These are phyloP conservation scores for Ataeniobius toweri DNA, from an alignment of 2,797 vertebrate species.

Conservation along the genomic window DNA sequence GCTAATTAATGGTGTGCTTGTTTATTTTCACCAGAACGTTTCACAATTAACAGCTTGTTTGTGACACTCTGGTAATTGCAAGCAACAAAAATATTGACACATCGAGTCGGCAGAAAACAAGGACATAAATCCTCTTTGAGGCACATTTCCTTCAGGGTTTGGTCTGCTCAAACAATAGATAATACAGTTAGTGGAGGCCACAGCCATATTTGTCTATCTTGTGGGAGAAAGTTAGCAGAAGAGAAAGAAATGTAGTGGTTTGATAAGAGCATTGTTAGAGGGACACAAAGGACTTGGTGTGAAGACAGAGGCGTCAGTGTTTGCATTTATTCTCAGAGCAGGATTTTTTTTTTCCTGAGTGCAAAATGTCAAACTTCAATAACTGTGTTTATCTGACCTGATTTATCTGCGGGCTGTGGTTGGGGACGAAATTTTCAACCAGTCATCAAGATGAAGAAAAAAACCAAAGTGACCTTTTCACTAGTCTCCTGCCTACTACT, in stretches of 20 bases:
- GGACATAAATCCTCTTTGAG: slow-evolving; percentile 64
- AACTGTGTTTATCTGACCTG: slow-evolving; percentile 47
- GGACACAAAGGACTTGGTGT: slow-evolving; percentile 2
- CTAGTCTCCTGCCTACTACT: slow-evolving; percentile 33
- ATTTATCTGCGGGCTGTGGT: slow-evolving; percentile 44
- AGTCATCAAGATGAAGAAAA: slow-evolving; percentile 8
- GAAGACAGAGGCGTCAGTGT: slow-evolving; percentile 34
- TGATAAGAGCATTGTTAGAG: slow-evolving; percentile 55
- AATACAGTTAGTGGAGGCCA: slow-evolving; percentile 35
- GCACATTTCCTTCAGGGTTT: slow-evolving; percentile 55
- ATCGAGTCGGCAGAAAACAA: slow-evolving; percentile 58
- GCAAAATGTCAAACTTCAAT: slow-evolving; percentile 50
- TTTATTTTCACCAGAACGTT: slow-evolving; percentile 53
- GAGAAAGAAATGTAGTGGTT: slow-evolving; percentile 35
- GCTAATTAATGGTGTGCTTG: slow-evolving; percentile 68
- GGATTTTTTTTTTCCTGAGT: slow-evolving; percentile 15
- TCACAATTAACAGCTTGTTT: slow-evolving; percentile 65
- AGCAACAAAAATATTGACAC: slow-evolving; percentile 61
- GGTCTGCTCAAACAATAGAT: slow-evolving; percentile 67
- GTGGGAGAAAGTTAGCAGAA: slow-evolving; percentile 51
- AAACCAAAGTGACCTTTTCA: slow-evolving; percentile 32
- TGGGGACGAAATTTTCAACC: slow-evolving; percentile 26
- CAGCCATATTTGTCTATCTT: slow-evolving; percentile 55
- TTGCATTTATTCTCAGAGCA: slow-evolving; percentile 46
- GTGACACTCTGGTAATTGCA: slow-evolving; percentile 47